phyloP scores from a whole-genome alignment of 2,888 invertebrate genomes.

The Drosophila parthenogenetica region DNA sequence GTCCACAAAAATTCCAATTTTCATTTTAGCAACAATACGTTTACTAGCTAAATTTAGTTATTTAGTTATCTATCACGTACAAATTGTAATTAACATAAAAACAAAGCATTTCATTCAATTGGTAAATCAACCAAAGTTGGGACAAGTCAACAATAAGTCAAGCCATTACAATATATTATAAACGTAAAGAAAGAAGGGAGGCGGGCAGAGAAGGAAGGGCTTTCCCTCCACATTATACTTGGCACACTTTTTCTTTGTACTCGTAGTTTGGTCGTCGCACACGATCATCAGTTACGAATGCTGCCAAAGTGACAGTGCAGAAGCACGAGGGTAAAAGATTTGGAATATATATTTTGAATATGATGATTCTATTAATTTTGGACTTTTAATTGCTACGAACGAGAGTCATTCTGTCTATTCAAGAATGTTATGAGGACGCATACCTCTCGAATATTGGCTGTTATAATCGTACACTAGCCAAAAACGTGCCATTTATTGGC shows the following conservation, averaged over 20 bases:
- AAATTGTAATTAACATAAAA: slow-evolving; percentile 13
- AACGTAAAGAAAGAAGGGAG: neutral
- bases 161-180: neutral
- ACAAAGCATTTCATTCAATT: slow-evolving; percentile 5
- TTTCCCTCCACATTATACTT: slow-evolving; percentile 5
- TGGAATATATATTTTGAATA: no score
- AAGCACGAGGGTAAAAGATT: neutral
- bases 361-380: no score
- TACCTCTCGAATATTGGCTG: slow-evolving; percentile 15
- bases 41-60: neutral
- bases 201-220: neutral
- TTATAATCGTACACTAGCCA: slow-evolving; percentile 17
- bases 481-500: slow-evolving; percentile 44
- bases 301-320: slow-evolving; percentile 9
- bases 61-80: slow-evolving; percentile 11
- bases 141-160: slow-evolving; percentile 23
- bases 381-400: slow-evolving; percentile 17
- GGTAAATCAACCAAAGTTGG: slow-evolving; percentile 21
- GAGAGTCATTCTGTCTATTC: slow-evolving; percentile 6
- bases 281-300: slow-evolving; percentile 62
- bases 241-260: slow-evolving; percentile 52
- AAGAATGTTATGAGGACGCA: slow-evolving; percentile 13
- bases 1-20: neutral
- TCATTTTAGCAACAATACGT: neutral
- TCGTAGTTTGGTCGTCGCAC: slow-evolving; percentile 41